These are phyloP conservation scores for Isurus oxyrinchus DNA, from an alignment of 2,113 vertebrate species.

Conservation along the genomic window DNA sequence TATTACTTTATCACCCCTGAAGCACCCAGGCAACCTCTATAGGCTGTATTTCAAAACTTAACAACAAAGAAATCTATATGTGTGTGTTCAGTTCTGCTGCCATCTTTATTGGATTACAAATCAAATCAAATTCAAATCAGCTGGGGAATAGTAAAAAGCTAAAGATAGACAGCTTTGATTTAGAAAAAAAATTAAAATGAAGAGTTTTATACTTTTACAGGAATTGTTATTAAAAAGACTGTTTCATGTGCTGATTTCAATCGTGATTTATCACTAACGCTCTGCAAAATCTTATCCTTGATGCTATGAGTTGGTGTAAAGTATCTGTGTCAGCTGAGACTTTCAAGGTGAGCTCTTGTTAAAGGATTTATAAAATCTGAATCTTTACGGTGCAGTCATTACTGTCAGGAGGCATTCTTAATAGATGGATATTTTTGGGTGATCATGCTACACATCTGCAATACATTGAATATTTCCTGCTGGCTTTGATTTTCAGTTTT, in stretches of 20 bases:
- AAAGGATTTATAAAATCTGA: not conserved
- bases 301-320: not conserved
- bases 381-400: not conserved
- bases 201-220: not conserved
- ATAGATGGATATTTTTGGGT: not conserved
- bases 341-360: not conserved
- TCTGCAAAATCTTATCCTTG: not conserved
- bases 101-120: slow-evolving; percentile 17
- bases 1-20: slow-evolving; percentile 32
- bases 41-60: slow-evolving; percentile 33
- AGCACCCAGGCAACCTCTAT: not conserved
- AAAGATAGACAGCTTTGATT: not conserved
- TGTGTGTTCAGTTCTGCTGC: not conserved
- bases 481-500: not conserved
- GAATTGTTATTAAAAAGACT: not conserved
- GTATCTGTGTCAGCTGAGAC: not conserved
- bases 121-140: slow-evolving; percentile 6
- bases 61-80: slow-evolving; percentile 20
- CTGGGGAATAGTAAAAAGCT: not conserved
- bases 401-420: not conserved
- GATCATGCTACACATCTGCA: not conserved
- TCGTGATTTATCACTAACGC: not conserved
- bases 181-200: not conserved
- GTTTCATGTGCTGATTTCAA: slow-evolving; percentile 5
- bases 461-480: not conserved